These are phyloP conservation scores for Drosophila santomea DNA, from an alignment of 1,140 invertebrate genomes.

Conservation along the genomic window DNA sequence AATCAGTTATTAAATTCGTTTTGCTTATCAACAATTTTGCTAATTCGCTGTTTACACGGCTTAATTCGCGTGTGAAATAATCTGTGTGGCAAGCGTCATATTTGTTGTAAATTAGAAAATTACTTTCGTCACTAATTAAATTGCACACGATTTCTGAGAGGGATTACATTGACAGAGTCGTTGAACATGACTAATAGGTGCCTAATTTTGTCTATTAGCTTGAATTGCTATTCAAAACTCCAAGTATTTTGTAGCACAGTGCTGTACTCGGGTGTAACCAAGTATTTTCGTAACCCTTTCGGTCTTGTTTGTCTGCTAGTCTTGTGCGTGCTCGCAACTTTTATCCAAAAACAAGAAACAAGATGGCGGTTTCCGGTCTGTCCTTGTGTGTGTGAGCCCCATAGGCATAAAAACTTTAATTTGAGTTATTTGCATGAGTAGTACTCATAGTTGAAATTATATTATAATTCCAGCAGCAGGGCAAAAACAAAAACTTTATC, in stretches of 20 bases:
- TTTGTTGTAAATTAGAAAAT: background rate
- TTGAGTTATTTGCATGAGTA: constrained; percentile 75
- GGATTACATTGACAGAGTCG: background rate
- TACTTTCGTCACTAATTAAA: background rate
- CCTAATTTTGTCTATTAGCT: background rate
- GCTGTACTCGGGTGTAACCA: constrained; percentile 5
- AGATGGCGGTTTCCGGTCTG: constrained; percentile 54
- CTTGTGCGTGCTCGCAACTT: constrained; percentile 60
- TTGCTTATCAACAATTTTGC: constrained; percentile 11
- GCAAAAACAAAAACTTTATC: constrained; percentile 72
- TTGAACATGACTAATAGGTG: background rate
- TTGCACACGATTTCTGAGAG: background rate
- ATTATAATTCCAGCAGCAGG: constrained; percentile 65
- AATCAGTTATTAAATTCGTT: constrained; percentile 13
- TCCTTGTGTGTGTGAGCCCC: constrained; percentile 42
- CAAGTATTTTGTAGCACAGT: constrained; percentile 1
- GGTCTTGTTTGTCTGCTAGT: constrained; percentile 44
- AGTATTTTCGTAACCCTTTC: constrained; percentile 12
- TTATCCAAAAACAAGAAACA: constrained; percentile 69
- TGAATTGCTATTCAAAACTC: background rate
- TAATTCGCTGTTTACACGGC: constrained; percentile 12
- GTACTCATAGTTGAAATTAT: constrained; percentile 68
- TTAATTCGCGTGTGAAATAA: background rate
- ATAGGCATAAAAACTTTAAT: constrained; percentile 76
- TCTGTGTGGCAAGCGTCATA: background rate